Evolutionary conservation across 2,113 vertebrate species (phyloP).

Genomic region (Brienomyrus longianalis): DNA sequence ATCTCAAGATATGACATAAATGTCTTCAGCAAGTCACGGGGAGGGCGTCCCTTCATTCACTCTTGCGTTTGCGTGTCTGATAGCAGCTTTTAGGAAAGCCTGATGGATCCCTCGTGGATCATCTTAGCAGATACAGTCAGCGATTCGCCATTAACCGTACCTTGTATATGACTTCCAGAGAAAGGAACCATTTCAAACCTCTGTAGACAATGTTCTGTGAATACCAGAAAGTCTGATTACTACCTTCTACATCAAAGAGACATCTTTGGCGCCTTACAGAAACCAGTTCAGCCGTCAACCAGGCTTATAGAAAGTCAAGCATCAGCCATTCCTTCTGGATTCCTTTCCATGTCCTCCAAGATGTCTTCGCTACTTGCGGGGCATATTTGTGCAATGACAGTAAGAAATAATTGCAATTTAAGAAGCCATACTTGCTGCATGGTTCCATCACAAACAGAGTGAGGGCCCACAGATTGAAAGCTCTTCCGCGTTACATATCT

Average conservation of each 20-base stretch:
- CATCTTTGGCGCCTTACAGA: background rate
- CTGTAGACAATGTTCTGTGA: background rate
- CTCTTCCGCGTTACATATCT: background rate
- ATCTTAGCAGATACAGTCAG: background rate
- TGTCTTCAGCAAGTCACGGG: slow-evolving; percentile 24
- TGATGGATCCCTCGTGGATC: slow-evolving; percentile 5
- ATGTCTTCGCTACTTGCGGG: background rate
- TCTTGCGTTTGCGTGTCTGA: slow-evolving; percentile 27
- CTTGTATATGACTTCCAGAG: background rate
- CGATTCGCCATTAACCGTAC: background rate
- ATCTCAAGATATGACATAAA: slow-evolving; percentile 10
- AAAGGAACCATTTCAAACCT: background rate
- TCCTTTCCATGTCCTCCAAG: background rate
- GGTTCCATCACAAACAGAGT: background rate
- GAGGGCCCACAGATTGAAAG: background rate
- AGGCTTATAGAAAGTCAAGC: background rate
- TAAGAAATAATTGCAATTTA: background rate
- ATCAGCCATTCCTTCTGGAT: background rate
- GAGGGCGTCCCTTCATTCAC: slow-evolving; percentile 42
- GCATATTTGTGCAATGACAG: background rate
- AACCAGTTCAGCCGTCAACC: background rate
- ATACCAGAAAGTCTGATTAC: background rate
- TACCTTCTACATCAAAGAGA: background rate
- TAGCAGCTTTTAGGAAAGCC: background rate
- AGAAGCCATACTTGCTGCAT: background rate